Conservation (phyloP, 2,797 vertebrate species). For the Pristis pectinata region DNA sequence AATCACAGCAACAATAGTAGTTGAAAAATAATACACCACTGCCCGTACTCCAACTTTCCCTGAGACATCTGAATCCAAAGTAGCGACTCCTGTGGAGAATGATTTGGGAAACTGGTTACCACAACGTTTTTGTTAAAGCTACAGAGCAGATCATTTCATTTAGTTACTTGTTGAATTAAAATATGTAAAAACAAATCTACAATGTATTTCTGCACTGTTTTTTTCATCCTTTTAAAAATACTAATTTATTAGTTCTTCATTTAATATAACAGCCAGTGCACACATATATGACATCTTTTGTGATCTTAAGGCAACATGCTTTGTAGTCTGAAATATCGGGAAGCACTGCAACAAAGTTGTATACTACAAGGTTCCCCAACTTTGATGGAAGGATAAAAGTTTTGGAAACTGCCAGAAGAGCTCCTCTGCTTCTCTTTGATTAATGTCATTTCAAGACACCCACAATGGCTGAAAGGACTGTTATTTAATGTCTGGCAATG, state of each 20-base stretch:
- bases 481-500: not conserved
- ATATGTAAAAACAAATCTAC: not conserved
- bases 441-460: not conserved
- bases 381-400: too few species aligned
- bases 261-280: not conserved
- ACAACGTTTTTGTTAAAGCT: not conserved
- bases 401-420: too few species aligned
- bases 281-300: not conserved
- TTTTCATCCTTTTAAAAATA: not conserved
- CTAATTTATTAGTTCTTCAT: not conserved
- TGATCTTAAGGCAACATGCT: not conserved
- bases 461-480: not conserved
- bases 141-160: not conserved
- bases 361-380: not conserved
- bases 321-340: not conserved
- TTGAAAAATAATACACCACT: conserved; percentile 85
- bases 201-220: not conserved
- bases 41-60: conserved; percentile 89
- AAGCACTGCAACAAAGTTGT: not conserved
- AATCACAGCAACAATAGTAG: conserved; percentile 83
- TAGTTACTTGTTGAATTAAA: not conserved
- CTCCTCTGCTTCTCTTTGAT: not conserved
- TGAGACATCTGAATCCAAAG: conserved; percentile 87
- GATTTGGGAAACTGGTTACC: not conserved
- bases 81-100: conserved; percentile 75